Base-by-base conservation (phyloP, 2,797 vertebrate genomes). In the Falco biarmicus region DNA sequence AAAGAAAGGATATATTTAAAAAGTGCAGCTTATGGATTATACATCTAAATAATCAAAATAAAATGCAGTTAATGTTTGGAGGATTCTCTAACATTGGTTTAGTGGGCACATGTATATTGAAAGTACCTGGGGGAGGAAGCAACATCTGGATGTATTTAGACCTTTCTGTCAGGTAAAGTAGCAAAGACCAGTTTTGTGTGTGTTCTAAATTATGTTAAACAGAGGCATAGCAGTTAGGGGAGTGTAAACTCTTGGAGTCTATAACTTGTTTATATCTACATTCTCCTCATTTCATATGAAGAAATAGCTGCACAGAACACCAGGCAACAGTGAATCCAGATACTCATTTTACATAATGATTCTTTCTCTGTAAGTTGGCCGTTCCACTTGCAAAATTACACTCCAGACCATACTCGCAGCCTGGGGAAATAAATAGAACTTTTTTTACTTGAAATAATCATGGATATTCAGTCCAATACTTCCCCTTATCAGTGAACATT, bases 51-150 rank as follows among this genome's bases (percentile, higher is more conserved):
- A 57, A 60, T 28, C 5, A 53, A 75, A 75, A 93, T 31, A 25
- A 69, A 76, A 68, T 43, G 53, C 31, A 21, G 2, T 47, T 73
- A 39, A 13, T 41, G 7, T n/a, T 39, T 48, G 26, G 14, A 65
- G 16, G 25, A 61, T 47, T 56, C 11, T 5, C 4, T 56, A 47
- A 32, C 5, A 50, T 0, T 70, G 22, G 1, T 61, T 68, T 57
- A 57, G 13, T n/a, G 22, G 4, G 4, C 25, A 4, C 11, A 11
- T 2, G 0, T 15, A 1, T 76, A 32, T 28, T 76, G 22, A 71
- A 71, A 65, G 6, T 32, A 10, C 29, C 11, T 61, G 8, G 21
- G 20, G 12, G 10, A 77, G 17, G 11, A 63, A 12, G 19, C 10
- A 82, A 50, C 22, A 14, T 29, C 13, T 83, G 47, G 43, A 29